Evolutionary conservation across 2,113 vertebrate genomes (phyloP), one percentile per base, ranked within the genome.

Genomic region (Apistogramma diplotaenia): DNA sequence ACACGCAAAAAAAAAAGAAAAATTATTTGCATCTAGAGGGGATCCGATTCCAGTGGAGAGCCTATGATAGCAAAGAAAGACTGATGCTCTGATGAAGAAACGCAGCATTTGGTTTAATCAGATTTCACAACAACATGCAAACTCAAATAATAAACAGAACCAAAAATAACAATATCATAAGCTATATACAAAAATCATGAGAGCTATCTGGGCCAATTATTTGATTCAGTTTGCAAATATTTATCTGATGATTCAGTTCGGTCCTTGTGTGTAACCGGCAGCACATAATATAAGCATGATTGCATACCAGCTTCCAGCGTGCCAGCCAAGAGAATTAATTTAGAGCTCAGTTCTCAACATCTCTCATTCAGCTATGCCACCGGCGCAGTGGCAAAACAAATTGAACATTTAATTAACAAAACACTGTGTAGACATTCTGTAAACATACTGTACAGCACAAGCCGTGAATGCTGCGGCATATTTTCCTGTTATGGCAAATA

Each of bases 401-500:
- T 62, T 81, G 6, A 89, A 88, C 78, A 80, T 90, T 92, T 87
- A 87, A 92, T 91, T 88, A 87, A 84, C 37, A 53, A 67, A 90
- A 75, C 55, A 62, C 70, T 80, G 27, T 60, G 76, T 40, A 83
- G 72, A 86, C 13, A 77, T 78, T 83, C 82, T 88, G 83, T 85
- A 91, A 90, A 94, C 82, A 87, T 51, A 74, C 49, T 79, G 75
- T 83, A 85, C 72, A 79, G 81, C 60, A 57, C 18, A 87, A 73
- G 51, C 9, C 40, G 58, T 12, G 37, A 74, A 43, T 40, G 58
- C 51, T 21, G 7, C 9, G 11, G 55, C 29, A 81, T 81, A 67
- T 81, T 80, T 74, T 73, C 46, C 35, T 72, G 8, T 78, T 87
- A 79, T 19, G 58, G 25, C 13, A 60, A 75, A 76, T 67, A 19